Evolutionary conservation across 2,797 vertebrate species (phyloP).

Genomic region (Myotis vivesi): DNA sequence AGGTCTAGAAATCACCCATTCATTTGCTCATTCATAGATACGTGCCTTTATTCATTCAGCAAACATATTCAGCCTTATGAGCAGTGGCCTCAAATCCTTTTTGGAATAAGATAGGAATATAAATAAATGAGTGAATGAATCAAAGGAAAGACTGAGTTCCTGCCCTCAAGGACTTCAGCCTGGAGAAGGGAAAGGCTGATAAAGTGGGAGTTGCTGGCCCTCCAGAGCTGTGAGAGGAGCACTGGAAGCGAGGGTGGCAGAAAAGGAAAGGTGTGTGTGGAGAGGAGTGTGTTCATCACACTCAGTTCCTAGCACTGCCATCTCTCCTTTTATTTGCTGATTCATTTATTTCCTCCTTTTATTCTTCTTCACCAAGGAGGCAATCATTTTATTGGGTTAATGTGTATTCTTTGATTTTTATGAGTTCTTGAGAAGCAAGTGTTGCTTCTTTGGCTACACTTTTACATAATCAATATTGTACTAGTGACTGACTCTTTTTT

Average conservation of each 20-base stretch:
- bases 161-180: neutral
- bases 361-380: neutral
- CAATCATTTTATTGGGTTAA: neutral
- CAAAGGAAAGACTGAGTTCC: neutral
- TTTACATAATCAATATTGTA: neutral
- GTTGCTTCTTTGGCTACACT: neutral
- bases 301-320: neutral
- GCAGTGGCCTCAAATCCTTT: neutral
- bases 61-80: neutral
- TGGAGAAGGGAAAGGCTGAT: neutral
- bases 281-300: neutral
- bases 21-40: neutral
- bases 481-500: neutral
- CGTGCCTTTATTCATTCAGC: neutral
- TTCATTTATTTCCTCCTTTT: neutral
- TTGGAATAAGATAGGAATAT: neutral
- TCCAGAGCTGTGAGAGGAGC: neutral
- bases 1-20: neutral
- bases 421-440: neutral
- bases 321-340: neutral
- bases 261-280: neutral
- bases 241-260: neutral
- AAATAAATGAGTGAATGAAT: neutral
- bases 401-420: neutral
- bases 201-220: neutral